Conservation (phyloP, 2,113 vertebrate genomes). For the Anser brachyrhynchus region DNA sequence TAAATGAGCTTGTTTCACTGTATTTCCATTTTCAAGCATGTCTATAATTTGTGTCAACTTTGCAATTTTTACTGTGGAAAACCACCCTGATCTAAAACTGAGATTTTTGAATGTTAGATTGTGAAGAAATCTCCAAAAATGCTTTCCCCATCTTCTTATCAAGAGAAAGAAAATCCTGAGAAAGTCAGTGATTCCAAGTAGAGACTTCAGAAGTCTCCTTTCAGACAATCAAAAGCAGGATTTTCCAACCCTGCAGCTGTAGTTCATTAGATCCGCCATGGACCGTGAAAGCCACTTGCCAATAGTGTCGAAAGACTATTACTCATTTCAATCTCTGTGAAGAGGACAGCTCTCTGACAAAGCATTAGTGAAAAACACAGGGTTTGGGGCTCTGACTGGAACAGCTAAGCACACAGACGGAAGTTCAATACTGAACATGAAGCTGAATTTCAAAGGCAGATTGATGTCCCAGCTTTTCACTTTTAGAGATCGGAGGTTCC, state of each 20-base stretch:
- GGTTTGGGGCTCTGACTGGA: neutral
- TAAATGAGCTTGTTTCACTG: neutral
- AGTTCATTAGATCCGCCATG: conserved; percentile 63
- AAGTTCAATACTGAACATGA: neutral
- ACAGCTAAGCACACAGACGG: neutral
- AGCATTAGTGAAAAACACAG: conserved; percentile 4
- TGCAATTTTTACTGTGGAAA: neutral
- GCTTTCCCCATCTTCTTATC: conserved; percentile 1
- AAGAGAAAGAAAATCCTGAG: neutral
- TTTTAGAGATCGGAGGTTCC: neutral
- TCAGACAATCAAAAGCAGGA: conserved; percentile 52
- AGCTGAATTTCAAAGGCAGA: neutral
- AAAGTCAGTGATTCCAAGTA: conserved; percentile 14
- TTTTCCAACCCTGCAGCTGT: conserved; percentile 66
- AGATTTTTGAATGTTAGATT: neutral
- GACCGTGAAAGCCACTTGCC: conserved; percentile 71
- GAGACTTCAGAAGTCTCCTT: conserved; percentile 39
- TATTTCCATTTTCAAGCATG: neutral
- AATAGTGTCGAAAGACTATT: conserved; percentile 51
- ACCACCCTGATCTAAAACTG: neutral
- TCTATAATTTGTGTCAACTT: neutral
- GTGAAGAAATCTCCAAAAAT: conserved; percentile 1
- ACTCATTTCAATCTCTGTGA: conserved; percentile 53
- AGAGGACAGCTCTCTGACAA: conserved; percentile 41
- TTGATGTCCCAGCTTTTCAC: neutral